Evolutionary conservation across 2,888 invertebrate genomes (phyloP).

Genomic region (Meghimatium bilineatum): DNA sequence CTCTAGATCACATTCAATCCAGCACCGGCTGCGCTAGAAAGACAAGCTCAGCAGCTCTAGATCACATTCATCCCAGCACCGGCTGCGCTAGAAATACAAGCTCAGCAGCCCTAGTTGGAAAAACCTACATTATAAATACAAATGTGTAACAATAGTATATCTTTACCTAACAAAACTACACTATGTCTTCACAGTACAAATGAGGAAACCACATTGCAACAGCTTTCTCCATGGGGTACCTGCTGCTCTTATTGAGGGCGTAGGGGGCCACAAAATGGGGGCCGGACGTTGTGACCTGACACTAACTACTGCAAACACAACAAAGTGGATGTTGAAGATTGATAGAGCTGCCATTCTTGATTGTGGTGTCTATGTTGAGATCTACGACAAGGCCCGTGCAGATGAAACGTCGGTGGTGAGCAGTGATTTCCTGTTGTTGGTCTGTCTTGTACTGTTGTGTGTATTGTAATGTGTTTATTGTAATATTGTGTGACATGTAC

Average conservation of each 20-base stretch:
- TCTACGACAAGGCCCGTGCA: conserved; percentile 35
- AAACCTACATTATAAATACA: too few species aligned
- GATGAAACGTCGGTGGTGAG: conserved; percentile 40
- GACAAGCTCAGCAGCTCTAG: too few species aligned
- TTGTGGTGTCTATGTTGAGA: conserved; percentile 43
- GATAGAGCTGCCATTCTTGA: conserved; percentile 46
- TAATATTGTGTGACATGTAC: too few species aligned
- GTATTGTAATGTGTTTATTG: too few species aligned
- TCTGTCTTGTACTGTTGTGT: background rate
- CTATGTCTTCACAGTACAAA: conserved; percentile 17
- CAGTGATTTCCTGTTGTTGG: background rate
- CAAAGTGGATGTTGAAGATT: conserved; percentile 49
- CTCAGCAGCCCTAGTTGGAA: too few species aligned
- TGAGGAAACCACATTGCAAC: conserved; percentile 37
- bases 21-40: too few species aligned
- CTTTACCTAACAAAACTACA: too few species aligned
- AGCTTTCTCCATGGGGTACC: conserved; percentile 22
- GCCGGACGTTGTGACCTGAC: conserved; percentile 46
- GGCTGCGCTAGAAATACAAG: too few species aligned
- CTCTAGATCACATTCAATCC: too few species aligned
- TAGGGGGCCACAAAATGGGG: conserved; percentile 17
- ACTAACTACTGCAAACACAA: conserved; percentile 10
- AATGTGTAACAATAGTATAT: too few species aligned
- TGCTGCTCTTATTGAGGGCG: conserved; percentile 31
- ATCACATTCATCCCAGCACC: too few species aligned